Conservation (phyloP, 2,888 invertebrate species). For the Mesorhabditis spiculigera region DNA sequence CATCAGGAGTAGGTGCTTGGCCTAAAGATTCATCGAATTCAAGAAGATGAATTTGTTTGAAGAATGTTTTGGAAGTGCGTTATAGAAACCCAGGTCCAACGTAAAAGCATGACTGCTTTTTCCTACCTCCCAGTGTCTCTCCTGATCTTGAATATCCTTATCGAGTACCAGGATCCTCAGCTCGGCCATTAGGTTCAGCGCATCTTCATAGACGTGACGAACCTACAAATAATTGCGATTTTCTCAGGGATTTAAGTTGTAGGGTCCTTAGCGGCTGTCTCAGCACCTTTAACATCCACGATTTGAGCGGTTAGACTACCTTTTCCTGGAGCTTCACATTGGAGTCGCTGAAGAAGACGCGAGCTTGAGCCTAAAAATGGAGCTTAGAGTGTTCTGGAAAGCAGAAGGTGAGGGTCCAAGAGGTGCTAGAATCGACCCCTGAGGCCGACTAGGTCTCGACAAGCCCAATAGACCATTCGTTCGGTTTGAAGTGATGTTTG, state of each 20-base stretch:
- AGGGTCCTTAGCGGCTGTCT: neutral
- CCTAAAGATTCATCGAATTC: conserved; percentile 2
- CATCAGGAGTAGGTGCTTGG: neutral
- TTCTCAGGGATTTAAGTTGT: neutral
- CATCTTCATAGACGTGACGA: conserved; percentile 1
- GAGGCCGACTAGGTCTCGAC: too few species aligned
- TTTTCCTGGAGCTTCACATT: neutral
- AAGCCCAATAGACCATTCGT: too few species aligned
- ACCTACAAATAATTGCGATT: neutral
- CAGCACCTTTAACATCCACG: neutral
- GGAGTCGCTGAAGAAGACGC: conserved; percentile 2
- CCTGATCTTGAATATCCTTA: neutral
- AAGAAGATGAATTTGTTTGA: too few species aligned
- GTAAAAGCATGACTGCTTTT: too few species aligned
- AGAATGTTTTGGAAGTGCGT: too few species aligned
- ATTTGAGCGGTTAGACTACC: neutral
- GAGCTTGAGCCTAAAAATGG: neutral
- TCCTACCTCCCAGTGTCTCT: neutral
- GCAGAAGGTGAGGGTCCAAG: too few species aligned
- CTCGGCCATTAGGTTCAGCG: conserved; percentile 4
- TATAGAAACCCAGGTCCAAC: neutral
- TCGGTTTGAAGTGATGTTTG: too few species aligned
- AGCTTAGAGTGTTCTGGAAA: too few species aligned
- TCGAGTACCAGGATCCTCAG: neutral
- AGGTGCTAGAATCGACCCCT: too few species aligned